Base-by-base conservation (phyloP, 2,888 invertebrate genomes). In the Synergus japonicus region DNA sequence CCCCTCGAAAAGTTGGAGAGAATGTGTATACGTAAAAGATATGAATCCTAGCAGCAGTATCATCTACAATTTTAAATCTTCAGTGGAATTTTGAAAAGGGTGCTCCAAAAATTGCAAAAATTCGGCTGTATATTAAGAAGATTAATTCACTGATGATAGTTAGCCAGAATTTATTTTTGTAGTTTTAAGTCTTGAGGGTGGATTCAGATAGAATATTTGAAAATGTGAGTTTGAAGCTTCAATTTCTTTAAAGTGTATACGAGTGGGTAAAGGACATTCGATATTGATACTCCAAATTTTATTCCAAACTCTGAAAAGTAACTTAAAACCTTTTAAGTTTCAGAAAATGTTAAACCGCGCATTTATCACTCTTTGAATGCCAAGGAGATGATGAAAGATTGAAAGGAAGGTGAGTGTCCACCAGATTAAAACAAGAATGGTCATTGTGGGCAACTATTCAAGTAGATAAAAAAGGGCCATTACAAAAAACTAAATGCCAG, bases 31-130 rank as follows among this genome's bases (percentile, higher is more conserved):
- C n/a, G n/a, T n/a, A 13, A 54, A 37, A 54, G 29, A 54, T 54
- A 73, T 43, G n/a, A 41, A 73, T 49, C 3, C 44, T 15, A 69
- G 46, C 67, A 69, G 49, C 69, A 49, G 69, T 69, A 69, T 69
- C 49, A 46, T 69, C 69, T 46, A 8, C n/a, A 54, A 46, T 54
- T 54, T 54, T 29, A 37, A 49, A 69, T 69, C 44, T 15, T 69
- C 29, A n/a, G 54, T 9, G 54, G 73, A 54, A 37, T 73, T 15
- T 73, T 73, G 54, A 73, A 54, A 73, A 54, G 49, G 49, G 54
- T 29, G 29, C 10, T 12, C 60, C 2, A 22, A 73, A 69, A 73
- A 73, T 37, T 73, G 49, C 37, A 54, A n/a, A 73, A 73, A 54
- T 54, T 54, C 73, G n/a, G n/a, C 54, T 37, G 49, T 54, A 54